These are phyloP conservation scores for Euura saliciscinereae DNA, from an alignment of 1,140 invertebrate genomes.

Conservation along the genomic window DNA sequence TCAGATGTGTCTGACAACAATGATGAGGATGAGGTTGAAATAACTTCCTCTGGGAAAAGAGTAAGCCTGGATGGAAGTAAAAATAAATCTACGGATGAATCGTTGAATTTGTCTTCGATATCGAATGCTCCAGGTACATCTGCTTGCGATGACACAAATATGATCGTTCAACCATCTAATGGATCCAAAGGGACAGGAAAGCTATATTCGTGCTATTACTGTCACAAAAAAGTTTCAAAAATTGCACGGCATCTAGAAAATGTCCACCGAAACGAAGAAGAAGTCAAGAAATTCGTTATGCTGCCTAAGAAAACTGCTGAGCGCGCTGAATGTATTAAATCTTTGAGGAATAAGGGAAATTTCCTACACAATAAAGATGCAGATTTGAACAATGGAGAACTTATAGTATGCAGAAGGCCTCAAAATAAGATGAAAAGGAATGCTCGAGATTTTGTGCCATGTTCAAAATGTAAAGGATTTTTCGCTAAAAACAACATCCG, in stretches of 20 bases:
- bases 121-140: not conserved
- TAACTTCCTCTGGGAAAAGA: not conserved
- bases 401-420: slow-evolving; percentile 18
- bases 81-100: not conserved
- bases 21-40: not conserved
- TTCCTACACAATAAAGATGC: slow-evolving; percentile 13
- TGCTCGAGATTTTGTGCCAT: slow-evolving; percentile 11
- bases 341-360: slow-evolving; percentile 21
- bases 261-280: slow-evolving; percentile 9
- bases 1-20: not conserved
- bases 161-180: not conserved
- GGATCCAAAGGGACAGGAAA: not conserved
- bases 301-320: slow-evolving; percentile 13
- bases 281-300: slow-evolving; percentile 18
- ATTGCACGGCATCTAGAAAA: slow-evolving; percentile 12
- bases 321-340: not conserved
- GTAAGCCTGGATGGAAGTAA: not conserved
- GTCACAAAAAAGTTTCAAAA: slow-evolving; percentile 18
- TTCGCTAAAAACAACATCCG: slow-evolving; percentile 18
- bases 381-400: slow-evolving; percentile 16
- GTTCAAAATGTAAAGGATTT: slow-evolving; percentile 16
- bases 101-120: not conserved
- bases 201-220: slow-evolving; percentile 21
- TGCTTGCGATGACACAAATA: not conserved
- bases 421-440: not conserved